phyloP scores from a whole-genome alignment of 2,888 invertebrate genomes.

The Myathropa florea region DNA sequence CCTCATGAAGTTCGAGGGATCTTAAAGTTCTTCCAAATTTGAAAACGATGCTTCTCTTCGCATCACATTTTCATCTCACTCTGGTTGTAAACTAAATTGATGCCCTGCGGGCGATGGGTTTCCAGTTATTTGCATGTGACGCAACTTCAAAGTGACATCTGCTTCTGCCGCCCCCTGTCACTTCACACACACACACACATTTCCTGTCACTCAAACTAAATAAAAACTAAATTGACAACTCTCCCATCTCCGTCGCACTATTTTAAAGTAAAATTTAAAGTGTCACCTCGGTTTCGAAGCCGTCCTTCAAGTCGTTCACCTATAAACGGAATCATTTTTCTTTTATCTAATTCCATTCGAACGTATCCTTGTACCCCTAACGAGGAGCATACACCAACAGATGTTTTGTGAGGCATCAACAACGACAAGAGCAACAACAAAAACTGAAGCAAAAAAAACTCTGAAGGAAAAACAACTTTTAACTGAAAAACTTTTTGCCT shows the following conservation, averaged over 20 bases:
- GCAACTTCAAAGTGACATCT: too few relatives aligned
- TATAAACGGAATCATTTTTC: conserved; percentile 28
- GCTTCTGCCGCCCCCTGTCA: background rate
- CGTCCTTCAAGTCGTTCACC: background rate
- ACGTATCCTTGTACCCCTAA: background rate
- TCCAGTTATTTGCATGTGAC: too few relatives aligned
- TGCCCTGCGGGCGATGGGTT: too few relatives aligned
- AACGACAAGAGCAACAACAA: background rate
- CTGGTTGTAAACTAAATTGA: too few relatives aligned
- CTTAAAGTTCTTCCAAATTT: too few relatives aligned
- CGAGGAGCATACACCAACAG: conserved; percentile 6
- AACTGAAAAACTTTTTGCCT: conserved; percentile 63
- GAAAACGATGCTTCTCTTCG: too few relatives aligned
- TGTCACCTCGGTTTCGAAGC: background rate
- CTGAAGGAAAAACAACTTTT: conserved; percentile 49
- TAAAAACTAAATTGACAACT: background rate
- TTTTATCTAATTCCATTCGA: conserved; percentile 17
- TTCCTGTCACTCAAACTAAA: background rate
- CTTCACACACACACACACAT: background rate
- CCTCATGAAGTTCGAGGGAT: too few relatives aligned
- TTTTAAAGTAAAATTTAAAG: background rate
- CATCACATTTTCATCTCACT: too few relatives aligned
- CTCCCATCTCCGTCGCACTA: background rate
- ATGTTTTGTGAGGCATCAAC: conserved; percentile 4
- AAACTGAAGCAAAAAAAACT: conserved; percentile 18